These are phyloP conservation scores for Orthosia gothica DNA, from an alignment of 2,888 invertebrate genomes.

Conservation along the genomic window DNA sequence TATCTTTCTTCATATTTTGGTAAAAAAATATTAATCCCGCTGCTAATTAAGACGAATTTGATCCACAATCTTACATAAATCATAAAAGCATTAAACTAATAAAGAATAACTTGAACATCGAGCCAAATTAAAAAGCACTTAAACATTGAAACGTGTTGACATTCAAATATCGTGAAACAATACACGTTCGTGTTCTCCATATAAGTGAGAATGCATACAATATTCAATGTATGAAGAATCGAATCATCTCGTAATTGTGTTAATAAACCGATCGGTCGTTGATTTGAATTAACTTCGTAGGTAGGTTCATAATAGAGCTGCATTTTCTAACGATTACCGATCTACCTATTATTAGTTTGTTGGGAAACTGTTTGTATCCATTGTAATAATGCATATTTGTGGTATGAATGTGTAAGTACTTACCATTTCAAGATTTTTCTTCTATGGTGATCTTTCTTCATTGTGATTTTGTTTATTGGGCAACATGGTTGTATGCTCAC, in stretches of 20 bases:
- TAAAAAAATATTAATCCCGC: no score
- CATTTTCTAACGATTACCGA: conserved; percentile 11
- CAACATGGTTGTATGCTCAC: not conserved
- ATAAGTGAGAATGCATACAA: conserved; percentile 30
- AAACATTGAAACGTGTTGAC: conserved; percentile 44
- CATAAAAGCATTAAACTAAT: not conserved
- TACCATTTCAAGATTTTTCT: not conserved
- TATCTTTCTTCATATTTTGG: no score
- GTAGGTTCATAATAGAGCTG: conserved; percentile 9
- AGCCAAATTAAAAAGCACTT: conserved; percentile 14
- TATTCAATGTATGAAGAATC: conserved; percentile 27
- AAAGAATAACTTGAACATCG: not conserved
- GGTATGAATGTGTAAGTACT: not conserved
- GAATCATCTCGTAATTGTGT: conserved; percentile 33
- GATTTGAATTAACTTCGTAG: conserved; percentile 15
- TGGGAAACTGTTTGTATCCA: conserved; percentile 28
- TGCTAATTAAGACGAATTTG: not conserved
- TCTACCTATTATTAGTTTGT: conserved; percentile 22
- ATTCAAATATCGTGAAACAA: conserved; percentile 41
- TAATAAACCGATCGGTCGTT: conserved; percentile 22
- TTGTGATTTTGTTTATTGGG: not conserved
- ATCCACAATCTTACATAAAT: not conserved
- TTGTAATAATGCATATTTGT: not conserved
- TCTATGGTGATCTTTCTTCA: not conserved
- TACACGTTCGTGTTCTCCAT: conserved; percentile 38